These are phyloP conservation scores for Acipenser ruthenus DNA, from an alignment of 2,797 vertebrate species.

Conservation along the genomic window DNA sequence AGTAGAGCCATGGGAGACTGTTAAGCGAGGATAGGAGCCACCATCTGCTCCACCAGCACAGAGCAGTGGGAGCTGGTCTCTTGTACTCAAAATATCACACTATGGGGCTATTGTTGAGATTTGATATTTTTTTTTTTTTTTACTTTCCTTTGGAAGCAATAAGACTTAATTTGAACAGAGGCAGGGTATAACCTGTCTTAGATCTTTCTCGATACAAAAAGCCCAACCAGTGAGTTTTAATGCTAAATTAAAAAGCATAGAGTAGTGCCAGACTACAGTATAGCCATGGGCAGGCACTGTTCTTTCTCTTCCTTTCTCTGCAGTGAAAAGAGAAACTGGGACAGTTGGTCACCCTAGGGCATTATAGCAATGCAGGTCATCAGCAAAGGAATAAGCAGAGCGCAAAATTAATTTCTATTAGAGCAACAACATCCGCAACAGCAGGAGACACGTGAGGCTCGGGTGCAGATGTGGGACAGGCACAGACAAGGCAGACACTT, in stretches of 20 bases:
- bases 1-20: too few species aligned
- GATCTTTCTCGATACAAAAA: background rate
- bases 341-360: background rate
- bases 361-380: background rate
- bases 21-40: too few species aligned
- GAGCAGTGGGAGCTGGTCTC: too few species aligned
- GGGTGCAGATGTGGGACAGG: background rate
- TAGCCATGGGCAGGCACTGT: constrained; percentile 1
- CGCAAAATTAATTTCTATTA: constrained; percentile 10
- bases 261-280: background rate
- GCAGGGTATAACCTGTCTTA: too few species aligned
- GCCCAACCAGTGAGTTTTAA: background rate
- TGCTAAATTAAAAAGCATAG: background rate
- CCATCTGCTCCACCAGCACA: too few species aligned
- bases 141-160: too few species aligned
- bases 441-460: background rate
- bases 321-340: constrained; percentile 8
- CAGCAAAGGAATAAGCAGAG: background rate
- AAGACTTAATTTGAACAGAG: too few species aligned
- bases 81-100: too few species aligned
- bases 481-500: background rate
- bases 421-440: background rate
- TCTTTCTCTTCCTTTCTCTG: background rate
- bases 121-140: too few species aligned
- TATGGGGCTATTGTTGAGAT: too few species aligned